Percentiles rank a stretch among this genome's conserved stretches.
These are phyloP conservation scores for Sylvia atricapilla DNA, from an alignment of 2,113 vertebrate genomes.

Conservation along the genomic window DNA sequence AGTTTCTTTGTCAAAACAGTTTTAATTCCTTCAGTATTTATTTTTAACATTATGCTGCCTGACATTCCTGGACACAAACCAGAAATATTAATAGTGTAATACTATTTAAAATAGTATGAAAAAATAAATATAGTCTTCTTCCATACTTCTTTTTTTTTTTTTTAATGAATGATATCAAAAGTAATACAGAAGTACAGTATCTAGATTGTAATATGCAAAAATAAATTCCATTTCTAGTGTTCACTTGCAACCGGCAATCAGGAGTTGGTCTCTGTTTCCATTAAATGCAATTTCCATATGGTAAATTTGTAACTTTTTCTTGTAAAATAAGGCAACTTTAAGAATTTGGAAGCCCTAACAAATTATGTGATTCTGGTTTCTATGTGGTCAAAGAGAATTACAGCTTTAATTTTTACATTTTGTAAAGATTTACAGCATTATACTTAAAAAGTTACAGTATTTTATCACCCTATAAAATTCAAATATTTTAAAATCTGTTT, in stretches of 20 bases:
- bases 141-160: not conserved
- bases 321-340: not conserved
- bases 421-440: not conserved
- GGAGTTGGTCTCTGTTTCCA: not conserved
- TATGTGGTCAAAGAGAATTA: not conserved
- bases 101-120: not conserved
- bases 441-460: not conserved
- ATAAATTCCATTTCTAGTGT: not conserved
- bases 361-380: not conserved
- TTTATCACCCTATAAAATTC: not conserved
- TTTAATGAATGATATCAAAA: constrained; percentile 22
- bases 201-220: not conserved
- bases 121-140: not conserved
- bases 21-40: not conserved
- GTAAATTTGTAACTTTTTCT: not conserved
- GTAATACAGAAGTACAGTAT: not conserved
- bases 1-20: not conserved
- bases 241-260: not conserved
- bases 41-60: not conserved
- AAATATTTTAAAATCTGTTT: not conserved
- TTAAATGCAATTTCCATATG: not conserved
- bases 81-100: constrained; percentile 20
- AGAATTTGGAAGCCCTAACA: not conserved
- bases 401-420: not conserved
- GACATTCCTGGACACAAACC: not conserved